These are phyloP conservation scores for Corythoichthys intestinalis DNA, from an alignment of 2,113 vertebrate genomes.

Conservation along the genomic window DNA sequence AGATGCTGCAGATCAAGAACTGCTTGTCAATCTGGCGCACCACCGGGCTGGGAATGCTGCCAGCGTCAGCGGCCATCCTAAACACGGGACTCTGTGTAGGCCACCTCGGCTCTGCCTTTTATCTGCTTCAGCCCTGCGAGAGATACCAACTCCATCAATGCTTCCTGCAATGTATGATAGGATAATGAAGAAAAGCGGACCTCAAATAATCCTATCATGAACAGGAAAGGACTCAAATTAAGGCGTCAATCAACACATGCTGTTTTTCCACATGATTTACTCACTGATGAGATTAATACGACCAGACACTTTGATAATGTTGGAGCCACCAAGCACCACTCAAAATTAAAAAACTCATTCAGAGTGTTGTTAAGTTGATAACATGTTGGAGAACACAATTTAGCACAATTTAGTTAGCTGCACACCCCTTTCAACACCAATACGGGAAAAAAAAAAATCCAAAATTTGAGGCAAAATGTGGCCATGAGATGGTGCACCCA, in stretches of 20 bases:
- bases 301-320: background rate
- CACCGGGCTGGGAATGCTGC: conserved; percentile 92
- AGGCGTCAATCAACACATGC: background rate
- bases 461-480: too few species aligned
- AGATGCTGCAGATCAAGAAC: conserved; percentile 99
- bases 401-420: too few species aligned
- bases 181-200: background rate
- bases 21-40: conserved; percentile 98
- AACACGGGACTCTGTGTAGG: conserved; percentile 79
- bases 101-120: conserved; percentile 70
- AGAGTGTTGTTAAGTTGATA: background rate
- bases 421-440: too few species aligned
- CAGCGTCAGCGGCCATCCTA: conserved; percentile 98
- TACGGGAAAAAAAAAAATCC: too few species aligned
- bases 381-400: too few species aligned
- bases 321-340: background rate
- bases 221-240: background rate
- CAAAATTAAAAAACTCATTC: background rate
- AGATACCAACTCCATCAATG: conserved; percentile 8
- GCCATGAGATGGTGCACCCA: too few species aligned
- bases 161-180: background rate
- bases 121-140: conserved; percentile 76
- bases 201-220: background rate
- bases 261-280: background rate
- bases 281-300: background rate